Conservation (phyloP, 2,113 vertebrate species). For the Myiagra hebetior region DNA sequence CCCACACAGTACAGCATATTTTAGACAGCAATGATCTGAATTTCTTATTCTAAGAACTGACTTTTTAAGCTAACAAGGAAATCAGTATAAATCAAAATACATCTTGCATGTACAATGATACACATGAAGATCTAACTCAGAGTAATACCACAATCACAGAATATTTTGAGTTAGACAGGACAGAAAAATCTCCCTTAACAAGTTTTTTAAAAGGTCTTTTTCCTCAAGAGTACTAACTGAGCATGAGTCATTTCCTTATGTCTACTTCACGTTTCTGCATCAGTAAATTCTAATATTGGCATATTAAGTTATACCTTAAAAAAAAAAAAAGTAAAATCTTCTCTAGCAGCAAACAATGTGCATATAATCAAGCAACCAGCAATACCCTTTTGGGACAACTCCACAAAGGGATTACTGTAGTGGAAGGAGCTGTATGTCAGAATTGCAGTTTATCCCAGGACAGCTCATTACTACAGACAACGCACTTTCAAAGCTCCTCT, state of each 20-base stretch:
- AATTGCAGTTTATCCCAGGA: constrained; percentile 24
- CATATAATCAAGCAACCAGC: neutral
- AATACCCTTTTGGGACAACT: neutral
- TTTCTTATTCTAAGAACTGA: neutral
- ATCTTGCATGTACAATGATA: neutral
- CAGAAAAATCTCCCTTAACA: neutral
- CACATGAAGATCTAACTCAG: neutral
- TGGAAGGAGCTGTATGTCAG: neutral
- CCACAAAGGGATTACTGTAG: constrained; percentile 13
- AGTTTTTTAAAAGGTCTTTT: neutral
- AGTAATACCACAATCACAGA: neutral
- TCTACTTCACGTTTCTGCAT: neutral
- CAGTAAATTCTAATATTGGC: neutral
- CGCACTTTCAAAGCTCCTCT: neutral
- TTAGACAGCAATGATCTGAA: neutral
- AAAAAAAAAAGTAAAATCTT: neutral
- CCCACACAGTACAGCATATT: neutral
- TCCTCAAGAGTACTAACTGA: neutral
- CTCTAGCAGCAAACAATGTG: neutral
- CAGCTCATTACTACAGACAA: constrained; percentile 26
- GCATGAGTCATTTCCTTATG: neutral
- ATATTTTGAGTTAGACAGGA: neutral
- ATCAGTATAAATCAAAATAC: neutral
- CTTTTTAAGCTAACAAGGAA: neutral
- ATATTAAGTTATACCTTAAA: neutral